Percentiles rank a stretch among this genome's conserved stretches.
phyloP scores from a whole-genome alignment of 2,797 vertebrate species.

The Sphenopsis melanotis region DNA sequence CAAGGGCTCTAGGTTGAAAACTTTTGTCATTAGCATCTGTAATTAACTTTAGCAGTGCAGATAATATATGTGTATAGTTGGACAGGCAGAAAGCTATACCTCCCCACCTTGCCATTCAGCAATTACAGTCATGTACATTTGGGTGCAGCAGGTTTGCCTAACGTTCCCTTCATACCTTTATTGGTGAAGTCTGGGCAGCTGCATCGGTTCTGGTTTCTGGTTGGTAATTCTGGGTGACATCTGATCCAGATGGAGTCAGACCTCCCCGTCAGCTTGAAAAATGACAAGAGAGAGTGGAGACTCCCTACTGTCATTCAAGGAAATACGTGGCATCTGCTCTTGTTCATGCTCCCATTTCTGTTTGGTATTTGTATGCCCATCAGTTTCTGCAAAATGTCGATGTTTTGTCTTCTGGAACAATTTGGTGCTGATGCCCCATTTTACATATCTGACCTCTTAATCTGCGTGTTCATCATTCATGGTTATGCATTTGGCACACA shows the following conservation, averaged over 20 bases:
- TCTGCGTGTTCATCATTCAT: not conserved
- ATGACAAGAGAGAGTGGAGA: not conserved
- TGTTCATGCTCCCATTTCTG: not conserved
- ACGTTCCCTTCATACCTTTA: not conserved
- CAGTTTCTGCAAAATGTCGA: not conserved
- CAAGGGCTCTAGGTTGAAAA: not conserved
- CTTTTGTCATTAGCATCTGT: not conserved
- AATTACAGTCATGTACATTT: not conserved
- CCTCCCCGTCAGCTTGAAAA: constrained; percentile 20
- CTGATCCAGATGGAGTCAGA: not conserved
- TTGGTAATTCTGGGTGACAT: not conserved
- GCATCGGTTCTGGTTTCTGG: not conserved
- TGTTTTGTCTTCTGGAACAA: not conserved
- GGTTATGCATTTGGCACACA: not conserved
- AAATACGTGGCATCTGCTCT: not conserved
- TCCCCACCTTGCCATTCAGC: not conserved
- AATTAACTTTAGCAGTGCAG: not conserved
- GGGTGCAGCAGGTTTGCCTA: not conserved
- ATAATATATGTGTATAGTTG: not conserved
- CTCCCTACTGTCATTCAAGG: not conserved
- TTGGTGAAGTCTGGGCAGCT: not conserved
- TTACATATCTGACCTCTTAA: not conserved
- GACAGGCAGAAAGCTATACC: not conserved
- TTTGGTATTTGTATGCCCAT: not conserved
- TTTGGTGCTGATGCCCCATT: not conserved